Base-by-base conservation (phyloP, 2,888 invertebrate genomes). In the Willowsia nigromaculata region DNA sequence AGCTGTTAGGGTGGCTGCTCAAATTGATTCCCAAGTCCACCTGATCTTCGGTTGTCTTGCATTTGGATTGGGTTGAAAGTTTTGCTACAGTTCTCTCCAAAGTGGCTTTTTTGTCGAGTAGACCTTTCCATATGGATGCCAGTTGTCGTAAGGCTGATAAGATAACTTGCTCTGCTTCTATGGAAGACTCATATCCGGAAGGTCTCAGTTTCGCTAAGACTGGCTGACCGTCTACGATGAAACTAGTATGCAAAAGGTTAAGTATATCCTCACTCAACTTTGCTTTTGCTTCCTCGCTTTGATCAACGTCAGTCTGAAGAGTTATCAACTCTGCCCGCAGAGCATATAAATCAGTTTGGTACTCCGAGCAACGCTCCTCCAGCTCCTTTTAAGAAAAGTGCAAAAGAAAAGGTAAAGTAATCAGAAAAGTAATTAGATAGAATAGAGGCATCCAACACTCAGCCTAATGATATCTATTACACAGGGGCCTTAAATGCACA, bases 71-170 rank as follows among this genome's bases (percentile, higher is more conserved):
- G 47, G 91, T 85, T 62, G 93, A 93, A 9, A 94, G 85, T 81
- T 94, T 94, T 0, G 93, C 93, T 0, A 94, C 91, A 89, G 93
- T 94, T 91, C 93, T 93, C 92, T 94, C 94, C 90, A 94, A 91
- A 87, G 93, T 93, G 18, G 94, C 94, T 87, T 94, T 93, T 91
- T 94, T 94, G 93, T 92, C 92, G 27, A 91, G 85, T 22, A 92
- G 85, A 33, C 92, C 92, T 83, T 91, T 90, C 92, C 92, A 92
- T 43, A 92, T 62, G 62, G 90, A 90, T 76, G 91, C 90, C 4
- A 92, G 85, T 89, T 92, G 91, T 74, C 88, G 85, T 30, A 92
- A 76, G 74, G 90, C 91, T 27, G 90, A 89, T 25, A 92, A 74
- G 83, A 92, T 88, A 59, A 91, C 83, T 76, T 89, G 86, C 68